These are phyloP conservation scores for Enteromius anoplus DNA, from an alignment of 2,797 vertebrate species.

Conservation along the genomic window DNA sequence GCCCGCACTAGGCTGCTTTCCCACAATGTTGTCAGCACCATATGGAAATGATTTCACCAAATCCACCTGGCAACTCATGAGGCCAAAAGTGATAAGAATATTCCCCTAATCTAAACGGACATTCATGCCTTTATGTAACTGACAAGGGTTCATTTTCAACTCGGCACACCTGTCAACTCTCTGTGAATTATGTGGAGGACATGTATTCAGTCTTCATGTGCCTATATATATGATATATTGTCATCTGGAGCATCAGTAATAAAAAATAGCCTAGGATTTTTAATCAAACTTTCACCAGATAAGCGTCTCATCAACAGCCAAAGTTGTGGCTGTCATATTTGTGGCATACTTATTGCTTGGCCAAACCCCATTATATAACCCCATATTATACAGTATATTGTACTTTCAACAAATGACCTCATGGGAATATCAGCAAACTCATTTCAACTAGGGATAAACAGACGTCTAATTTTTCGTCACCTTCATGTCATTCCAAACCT, in stretches of 20 bases:
- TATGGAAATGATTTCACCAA: constrained; percentile 45
- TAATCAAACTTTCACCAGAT: constrained; percentile 2
- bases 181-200: not conserved
- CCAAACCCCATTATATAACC: not conserved
- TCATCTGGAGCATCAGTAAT: constrained; percentile 8
- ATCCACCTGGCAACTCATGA: constrained; percentile 29
- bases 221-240: constrained; percentile 2
- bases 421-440: constrained; percentile 7
- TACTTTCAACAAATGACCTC: constrained; percentile 12
- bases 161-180: not conserved
- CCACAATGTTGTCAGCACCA: constrained; percentile 38
- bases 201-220: not conserved
- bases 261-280: not conserved
- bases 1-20: constrained; percentile 24
- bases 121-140: constrained; percentile 27
- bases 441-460: not conserved
- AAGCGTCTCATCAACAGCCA: not conserved
- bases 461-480: not conserved
- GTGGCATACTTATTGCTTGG: constrained; percentile 9
- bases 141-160: constrained; percentile 19
- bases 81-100: constrained; percentile 43
- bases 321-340: constrained; percentile 18
- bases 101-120: constrained; percentile 28
- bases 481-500: not conserved
- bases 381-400: no score